Evolutionary conservation across 2,797 vertebrate species (phyloP).

Genomic region (Vireo griseus): DNA sequence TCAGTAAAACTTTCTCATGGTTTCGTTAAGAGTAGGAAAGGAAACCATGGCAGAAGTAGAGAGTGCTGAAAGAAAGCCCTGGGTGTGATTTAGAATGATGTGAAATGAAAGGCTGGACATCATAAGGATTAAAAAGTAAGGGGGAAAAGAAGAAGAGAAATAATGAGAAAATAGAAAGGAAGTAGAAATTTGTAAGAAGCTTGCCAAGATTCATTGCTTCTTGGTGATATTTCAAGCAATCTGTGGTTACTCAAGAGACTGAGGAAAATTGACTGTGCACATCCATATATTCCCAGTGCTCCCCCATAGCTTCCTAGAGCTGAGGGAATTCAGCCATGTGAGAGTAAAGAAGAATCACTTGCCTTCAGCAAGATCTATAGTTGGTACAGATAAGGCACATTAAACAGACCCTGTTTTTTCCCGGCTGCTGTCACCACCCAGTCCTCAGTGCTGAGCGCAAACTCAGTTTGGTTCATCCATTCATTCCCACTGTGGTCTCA

Average conservation of each 20-base stretch:
- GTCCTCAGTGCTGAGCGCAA: neutral
- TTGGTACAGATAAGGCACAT: neutral
- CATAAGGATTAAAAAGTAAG: neutral
- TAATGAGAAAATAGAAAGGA: neutral
- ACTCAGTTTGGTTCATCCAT: neutral
- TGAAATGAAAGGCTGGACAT: neutral
- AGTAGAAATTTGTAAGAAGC: neutral
- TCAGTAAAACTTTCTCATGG: neutral
- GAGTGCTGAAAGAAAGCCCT: neutral
- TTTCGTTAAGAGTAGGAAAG: neutral
- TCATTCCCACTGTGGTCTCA: neutral
- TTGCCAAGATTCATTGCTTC: neutral
- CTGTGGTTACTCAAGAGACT: neutral
- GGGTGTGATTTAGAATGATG: neutral
- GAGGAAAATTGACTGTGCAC: neutral
- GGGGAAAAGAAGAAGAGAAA: fast-evolving
- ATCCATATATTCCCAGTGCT: neutral
- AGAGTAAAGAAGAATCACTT: neutral
- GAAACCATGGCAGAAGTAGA: neutral
- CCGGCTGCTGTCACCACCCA: neutral
- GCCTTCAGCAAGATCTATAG: neutral
- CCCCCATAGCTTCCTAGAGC: neutral
- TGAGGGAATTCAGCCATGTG: neutral
- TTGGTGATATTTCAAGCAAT: neutral
- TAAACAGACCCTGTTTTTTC: neutral